Conservation (phyloP, 2,113 vertebrate species). For the Tychaedon coryphoeus region DNA sequence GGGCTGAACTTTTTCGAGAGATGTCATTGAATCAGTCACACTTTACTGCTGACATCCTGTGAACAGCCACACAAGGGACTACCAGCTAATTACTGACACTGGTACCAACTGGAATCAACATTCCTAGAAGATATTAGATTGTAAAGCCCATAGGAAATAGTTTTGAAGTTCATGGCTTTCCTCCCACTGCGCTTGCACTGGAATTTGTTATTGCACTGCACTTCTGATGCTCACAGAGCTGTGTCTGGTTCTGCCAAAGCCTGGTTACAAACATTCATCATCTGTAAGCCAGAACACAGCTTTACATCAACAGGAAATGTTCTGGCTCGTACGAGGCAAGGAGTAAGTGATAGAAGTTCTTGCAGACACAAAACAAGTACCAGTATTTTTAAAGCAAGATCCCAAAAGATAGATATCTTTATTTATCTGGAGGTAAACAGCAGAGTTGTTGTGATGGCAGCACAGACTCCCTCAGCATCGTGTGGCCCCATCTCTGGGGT, state of each 20-base stretch:
- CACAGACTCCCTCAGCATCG: not conserved
- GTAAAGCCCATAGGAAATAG: not conserved
- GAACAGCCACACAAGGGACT: not conserved
- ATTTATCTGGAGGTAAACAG: not conserved
- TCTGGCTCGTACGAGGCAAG: constrained; percentile 4
- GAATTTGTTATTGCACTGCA: not conserved
- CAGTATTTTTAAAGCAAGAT: not conserved
- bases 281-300: not conserved
- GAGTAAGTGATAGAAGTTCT: not conserved
- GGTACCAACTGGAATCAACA: not conserved
- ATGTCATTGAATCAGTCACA: not conserved
- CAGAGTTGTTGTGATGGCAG: not conserved
- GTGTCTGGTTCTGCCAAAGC: not conserved
- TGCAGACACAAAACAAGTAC: not conserved
- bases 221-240: not conserved
- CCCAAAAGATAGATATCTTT: not conserved
- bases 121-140: not conserved
- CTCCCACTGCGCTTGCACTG: not conserved
- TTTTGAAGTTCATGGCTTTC: not conserved
- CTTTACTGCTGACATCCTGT: not conserved
- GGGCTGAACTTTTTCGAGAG: not conserved
- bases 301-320: constrained; percentile 17
- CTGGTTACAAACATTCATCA: not conserved
- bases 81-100: not conserved
- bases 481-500: not conserved